These are phyloP conservation scores for Zaprionus tsacasi DNA, from an alignment of 1,140 invertebrate genomes.

Conservation along the genomic window DNA sequence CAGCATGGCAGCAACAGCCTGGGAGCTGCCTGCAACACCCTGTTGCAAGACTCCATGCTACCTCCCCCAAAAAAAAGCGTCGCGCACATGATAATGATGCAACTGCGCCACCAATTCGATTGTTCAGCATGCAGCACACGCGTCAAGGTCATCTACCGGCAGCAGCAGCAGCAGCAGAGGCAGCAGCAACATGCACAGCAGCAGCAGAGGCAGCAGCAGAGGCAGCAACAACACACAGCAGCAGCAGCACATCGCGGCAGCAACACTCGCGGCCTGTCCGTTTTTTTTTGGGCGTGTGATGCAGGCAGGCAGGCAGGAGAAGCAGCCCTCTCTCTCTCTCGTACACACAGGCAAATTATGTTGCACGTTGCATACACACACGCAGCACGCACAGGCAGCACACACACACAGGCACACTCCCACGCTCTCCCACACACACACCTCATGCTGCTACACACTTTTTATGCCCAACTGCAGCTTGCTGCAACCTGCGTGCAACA, in stretches of 20 bases:
- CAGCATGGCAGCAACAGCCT: neutral
- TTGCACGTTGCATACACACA: neutral
- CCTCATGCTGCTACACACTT: neutral
- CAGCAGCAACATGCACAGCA: conserved; percentile 1
- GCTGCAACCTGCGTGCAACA: conserved; percentile 61
- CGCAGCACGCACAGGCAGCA: neutral
- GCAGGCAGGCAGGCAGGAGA: neutral
- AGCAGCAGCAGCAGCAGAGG: conserved; percentile 14
- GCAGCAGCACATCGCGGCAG: neutral
- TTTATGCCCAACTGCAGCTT: conserved; percentile 22
- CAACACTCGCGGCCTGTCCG: conserved; percentile 19
- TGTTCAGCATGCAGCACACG: conserved; percentile 76
- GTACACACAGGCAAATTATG: neutral
- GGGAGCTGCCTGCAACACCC: conserved; percentile 24
- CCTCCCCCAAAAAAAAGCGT: conserved; percentile 35
- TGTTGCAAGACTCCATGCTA: conserved; percentile 25
- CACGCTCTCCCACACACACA: neutral
- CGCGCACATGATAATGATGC: conserved; percentile 60
- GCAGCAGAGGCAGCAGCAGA: neutral
- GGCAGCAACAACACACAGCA: conserved; percentile 38
- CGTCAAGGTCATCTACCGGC: conserved; percentile 64
- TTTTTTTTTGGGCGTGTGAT: neutral
- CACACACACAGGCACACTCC: conserved; percentile 9
- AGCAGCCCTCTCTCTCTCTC: neutral
- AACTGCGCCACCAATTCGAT: conserved; percentile 67